A percentile compares a stretch with the other conserved stretches of the same genome.
These are phyloP conservation scores for Agapornis roseicollis DNA, from an alignment of 2,113 vertebrate species.

Conservation along the genomic window DNA sequence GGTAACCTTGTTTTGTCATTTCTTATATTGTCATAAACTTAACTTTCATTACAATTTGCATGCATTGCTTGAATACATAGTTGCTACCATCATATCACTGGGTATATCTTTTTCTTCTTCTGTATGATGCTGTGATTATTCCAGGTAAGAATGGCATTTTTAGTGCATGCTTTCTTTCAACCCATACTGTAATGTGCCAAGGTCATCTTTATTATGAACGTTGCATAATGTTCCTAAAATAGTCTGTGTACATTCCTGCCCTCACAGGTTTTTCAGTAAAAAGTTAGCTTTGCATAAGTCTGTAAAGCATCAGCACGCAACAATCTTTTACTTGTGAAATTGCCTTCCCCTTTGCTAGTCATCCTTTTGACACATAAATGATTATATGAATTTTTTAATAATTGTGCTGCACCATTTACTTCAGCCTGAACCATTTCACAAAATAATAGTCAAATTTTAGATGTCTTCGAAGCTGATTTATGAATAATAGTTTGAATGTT, in stretches of 20 bases:
- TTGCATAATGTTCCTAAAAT: background rate
- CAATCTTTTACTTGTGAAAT: slow-evolving; percentile 18
- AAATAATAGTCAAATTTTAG: background rate
- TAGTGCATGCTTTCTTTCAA: background rate
- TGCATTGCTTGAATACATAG: background rate
- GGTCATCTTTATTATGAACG: background rate
- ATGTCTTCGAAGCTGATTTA: slow-evolving; percentile 9
- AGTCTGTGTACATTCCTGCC: background rate
- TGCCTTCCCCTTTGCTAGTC: background rate
- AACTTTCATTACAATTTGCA: background rate
- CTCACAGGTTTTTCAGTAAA: background rate
- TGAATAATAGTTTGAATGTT: background rate
- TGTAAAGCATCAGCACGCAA: slow-evolving; percentile 16
- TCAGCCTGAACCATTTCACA: background rate
- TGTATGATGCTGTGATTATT: background rate
- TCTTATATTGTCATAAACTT: background rate
- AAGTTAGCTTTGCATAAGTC: background rate
- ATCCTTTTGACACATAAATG: slow-evolving; percentile 25
- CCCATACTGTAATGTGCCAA: background rate
- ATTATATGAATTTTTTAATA: slow-evolving; percentile 33
- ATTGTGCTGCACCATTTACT: slow-evolving; percentile 29
- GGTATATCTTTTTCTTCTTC: background rate
- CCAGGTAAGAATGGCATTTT: background rate
- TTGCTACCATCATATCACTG: background rate
- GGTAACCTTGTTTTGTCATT: background rate